Base-by-base conservation (phyloP, 2,888 invertebrate species). In the Rhagonycha fulva region DNA sequence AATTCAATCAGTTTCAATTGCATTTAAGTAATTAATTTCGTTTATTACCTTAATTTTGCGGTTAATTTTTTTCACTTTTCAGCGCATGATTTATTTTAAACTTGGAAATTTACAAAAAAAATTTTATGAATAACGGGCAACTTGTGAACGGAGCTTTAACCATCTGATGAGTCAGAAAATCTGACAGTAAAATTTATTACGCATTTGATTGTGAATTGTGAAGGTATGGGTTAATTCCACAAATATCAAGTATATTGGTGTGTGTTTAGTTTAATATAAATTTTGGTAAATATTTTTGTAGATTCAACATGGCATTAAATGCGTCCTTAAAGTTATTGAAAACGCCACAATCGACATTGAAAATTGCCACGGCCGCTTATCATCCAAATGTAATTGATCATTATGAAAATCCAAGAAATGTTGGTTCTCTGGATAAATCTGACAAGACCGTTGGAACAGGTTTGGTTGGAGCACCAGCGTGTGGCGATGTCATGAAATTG, bases 401-500 rank as follows among this genome's bases (percentile, higher is more conserved):
- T 87, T 99, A 99, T 87, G 99, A 99, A 89, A 99, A 99, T 88
- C 99, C 99, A 0, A 92, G 99, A 76, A 99, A 99, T 90, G 99
- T 99, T 73, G 99, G 99, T 0, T 96, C 98, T 0, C 85, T 99
- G 83, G 97, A 99, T 87, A 99, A 99, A 87, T 94, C 95, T 85
- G 97, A 98, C 83, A 92, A 91, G 78, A 94, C 90, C 83, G 98
- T 99, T 30, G 99, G 99, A 0, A 99, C 99, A 3, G 99, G 99
- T 0, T 90, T 99, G 7, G 99, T 99, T 11, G 99, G 99, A 23
- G 99, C 99, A 4, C 99, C 99, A 3, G 99, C 99, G 14, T 99
- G 99, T 87, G 99, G 99, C 70, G 99, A 99, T 89, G 99, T 99
- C 24, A 99, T 99, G 99, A 99, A 99, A 88, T 89, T 99, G 74